Percentiles rank a stretch among this genome's conserved stretches.
phyloP scores from a whole-genome alignment of 2,888 invertebrate genomes.

The Miltochrista miniata region DNA sequence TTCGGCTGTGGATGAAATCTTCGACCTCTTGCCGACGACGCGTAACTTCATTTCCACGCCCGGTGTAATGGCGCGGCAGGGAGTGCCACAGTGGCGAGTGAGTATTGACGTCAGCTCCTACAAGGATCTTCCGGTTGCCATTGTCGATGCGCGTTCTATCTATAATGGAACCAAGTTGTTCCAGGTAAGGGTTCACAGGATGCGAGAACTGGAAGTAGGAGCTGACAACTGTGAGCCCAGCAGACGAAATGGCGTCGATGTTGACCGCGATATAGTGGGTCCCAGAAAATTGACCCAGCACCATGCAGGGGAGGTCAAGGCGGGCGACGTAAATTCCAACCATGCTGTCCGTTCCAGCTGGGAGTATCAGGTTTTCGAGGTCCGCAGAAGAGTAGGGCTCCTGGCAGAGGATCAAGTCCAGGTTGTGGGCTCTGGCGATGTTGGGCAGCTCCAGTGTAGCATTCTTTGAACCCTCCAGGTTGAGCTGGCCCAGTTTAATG shows the following conservation, averaged over 20 bases:
- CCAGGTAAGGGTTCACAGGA: too few species aligned
- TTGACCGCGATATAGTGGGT: too few species aligned
- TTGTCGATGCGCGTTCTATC: too few species aligned
- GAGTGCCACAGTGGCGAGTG: background rate
- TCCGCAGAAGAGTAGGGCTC: constrained; percentile 29
- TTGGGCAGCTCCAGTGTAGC: constrained; percentile 29
- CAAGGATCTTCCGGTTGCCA: too few species aligned
- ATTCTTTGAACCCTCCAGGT: constrained; percentile 19
- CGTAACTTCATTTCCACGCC: background rate
- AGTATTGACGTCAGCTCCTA: too few species aligned
- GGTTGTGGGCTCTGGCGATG: constrained; percentile 3
- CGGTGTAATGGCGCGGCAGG: background rate
- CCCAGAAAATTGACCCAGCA: too few species aligned
- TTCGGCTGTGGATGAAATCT: background rate
- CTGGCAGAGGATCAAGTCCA: constrained; percentile 34
- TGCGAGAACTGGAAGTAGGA: too few species aligned
- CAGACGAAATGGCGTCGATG: too few species aligned
- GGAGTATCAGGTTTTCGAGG: background rate
- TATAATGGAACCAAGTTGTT: too few species aligned
- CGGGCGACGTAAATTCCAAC: constrained; percentile 19
- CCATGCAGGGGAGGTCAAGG: background rate
- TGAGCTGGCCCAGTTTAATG: constrained; percentile 2
- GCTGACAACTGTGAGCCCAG: too few species aligned
- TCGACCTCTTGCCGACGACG: background rate
- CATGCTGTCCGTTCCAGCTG: constrained; percentile 11